These are phyloP conservation scores for Apaloderma vittatum DNA, from an alignment of 2,113 vertebrate genomes.

Conservation along the genomic window DNA sequence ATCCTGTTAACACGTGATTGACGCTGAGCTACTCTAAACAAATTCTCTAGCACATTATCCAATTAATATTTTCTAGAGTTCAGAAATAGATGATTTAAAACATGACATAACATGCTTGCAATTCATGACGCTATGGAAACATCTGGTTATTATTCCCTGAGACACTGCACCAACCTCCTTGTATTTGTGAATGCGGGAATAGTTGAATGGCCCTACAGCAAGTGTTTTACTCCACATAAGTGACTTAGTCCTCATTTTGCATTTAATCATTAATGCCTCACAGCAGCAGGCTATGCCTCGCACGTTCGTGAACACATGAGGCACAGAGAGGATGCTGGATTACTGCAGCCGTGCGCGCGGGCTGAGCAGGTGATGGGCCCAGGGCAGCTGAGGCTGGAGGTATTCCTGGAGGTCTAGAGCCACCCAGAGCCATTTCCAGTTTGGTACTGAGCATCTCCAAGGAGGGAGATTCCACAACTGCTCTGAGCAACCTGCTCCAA, in stretches of 20 bases:
- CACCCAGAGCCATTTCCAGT: not conserved
- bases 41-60: constrained; percentile 30
- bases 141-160: not conserved
- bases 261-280: not conserved
- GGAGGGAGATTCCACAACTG: not conserved
- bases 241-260: not conserved
- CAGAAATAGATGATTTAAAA: constrained; percentile 23
- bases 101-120: not conserved
- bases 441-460: not conserved
- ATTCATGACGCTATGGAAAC: not conserved
- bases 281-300: constrained; percentile 10
- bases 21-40: constrained; percentile 49
- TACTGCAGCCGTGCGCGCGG: not conserved
- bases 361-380: not conserved
- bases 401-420: not conserved
- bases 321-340: not conserved
- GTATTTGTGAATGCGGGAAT: not conserved
- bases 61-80: constrained; percentile 30
- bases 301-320: not conserved
- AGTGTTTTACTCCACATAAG: not conserved
- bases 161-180: not conserved
- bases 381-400: not conserved
- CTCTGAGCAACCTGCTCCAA: not conserved
- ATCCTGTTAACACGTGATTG: constrained; percentile 49
- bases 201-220: not conserved